Evolutionary conservation across 37 sponge, comb jelly and placozoan genomes (phyloP).

Genomic region (Dysidea cf. avara): DNA sequence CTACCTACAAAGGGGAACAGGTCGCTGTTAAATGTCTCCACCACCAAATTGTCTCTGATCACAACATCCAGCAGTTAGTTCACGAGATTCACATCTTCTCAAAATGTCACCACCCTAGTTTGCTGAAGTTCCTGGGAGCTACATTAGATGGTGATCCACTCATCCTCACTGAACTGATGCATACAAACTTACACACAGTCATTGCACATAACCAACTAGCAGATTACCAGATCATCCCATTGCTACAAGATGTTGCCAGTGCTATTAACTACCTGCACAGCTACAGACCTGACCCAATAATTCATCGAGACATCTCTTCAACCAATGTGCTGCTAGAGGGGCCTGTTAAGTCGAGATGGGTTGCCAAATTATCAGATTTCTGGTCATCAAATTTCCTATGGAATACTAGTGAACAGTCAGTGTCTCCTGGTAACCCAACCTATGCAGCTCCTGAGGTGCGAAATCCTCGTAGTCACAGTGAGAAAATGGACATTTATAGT

Average conservation of each 20-base stretch:
- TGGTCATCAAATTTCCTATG: constrained; percentile 69
- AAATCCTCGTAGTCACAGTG: constrained; percentile 19
- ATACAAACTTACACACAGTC: constrained; percentile 32
- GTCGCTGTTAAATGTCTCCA: constrained; percentile 61
- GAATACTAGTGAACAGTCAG: too few species aligned
- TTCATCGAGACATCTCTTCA: constrained; percentile 68
- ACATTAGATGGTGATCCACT: constrained; percentile 14
- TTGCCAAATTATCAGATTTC: constrained; percentile 63
- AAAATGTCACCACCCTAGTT: constrained; percentile 47
- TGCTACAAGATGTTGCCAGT: constrained; percentile 25
- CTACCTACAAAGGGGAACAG: constrained; percentile 25
- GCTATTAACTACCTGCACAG: constrained; percentile 61
- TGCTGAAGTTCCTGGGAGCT: constrained; percentile 64
- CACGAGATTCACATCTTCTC: constrained; percentile 62
- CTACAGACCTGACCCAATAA: constrained; percentile 38
- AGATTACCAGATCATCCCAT: not conserved
- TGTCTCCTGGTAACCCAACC: constrained; percentile 31
- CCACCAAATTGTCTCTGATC: constrained; percentile 41
- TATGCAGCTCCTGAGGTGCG: constrained; percentile 69
- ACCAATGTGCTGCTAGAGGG: constrained; percentile 56
- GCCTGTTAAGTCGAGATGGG: too few species aligned
- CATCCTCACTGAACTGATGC: constrained; percentile 66
- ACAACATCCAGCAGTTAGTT: constrained; percentile 41
- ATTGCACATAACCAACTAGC: constrained; percentile 7
- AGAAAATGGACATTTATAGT: constrained; percentile 66